Base-by-base conservation (phyloP, 1,140 invertebrate species). In the Saccostrea echinata region DNA sequence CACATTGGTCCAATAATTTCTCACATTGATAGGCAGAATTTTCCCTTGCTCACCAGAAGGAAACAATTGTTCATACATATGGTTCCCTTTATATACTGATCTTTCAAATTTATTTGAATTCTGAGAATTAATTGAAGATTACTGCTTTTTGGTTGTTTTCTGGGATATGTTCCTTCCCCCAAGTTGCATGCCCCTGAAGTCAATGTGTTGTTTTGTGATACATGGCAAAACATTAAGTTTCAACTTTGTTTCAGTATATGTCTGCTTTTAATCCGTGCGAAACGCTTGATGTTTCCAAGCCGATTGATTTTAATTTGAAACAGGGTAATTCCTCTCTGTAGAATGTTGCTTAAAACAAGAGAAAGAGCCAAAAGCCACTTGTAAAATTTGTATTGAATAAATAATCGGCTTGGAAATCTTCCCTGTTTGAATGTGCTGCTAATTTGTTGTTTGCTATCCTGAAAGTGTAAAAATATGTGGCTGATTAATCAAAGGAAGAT, bases 391-490 rank as follows among this genome's bases (percentile, higher is more conserved):
- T 76, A 76, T 76, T 76, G 68, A 76, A 76, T 76, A 76, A 76
- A 76, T 76, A 76, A 76, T 76, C 68, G 68, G 68, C 68, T 76
- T 76, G 68, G 68, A 76, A 76, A 76, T 76, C 68, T 76, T 76
- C 68, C 68, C 30, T 1, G 3, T 33, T 76, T 76, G 30, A 76
- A 76, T 76, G 24, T 33, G 24, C 21, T 30, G 24, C 9, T 33
- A 76, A 76, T 76, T 76, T 76, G 68, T 76, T 76, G 30, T 76
- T 76, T 76, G 68, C 27, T 76, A 30, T 30, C 27, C 27, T 27
- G 68, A 76, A 30, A 76, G 68, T 33, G 68, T 76, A 76, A 76
- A 76, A 76, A 76, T 27, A 76, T 76, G 68, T 76, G 24, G 30
- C 24, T 11, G 27, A 76, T 76, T 76, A 76, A 76, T 76, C 68